phyloP scores from a whole-genome alignment of 2,797 vertebrate species.

The Halcyon leucocephala region DNA sequence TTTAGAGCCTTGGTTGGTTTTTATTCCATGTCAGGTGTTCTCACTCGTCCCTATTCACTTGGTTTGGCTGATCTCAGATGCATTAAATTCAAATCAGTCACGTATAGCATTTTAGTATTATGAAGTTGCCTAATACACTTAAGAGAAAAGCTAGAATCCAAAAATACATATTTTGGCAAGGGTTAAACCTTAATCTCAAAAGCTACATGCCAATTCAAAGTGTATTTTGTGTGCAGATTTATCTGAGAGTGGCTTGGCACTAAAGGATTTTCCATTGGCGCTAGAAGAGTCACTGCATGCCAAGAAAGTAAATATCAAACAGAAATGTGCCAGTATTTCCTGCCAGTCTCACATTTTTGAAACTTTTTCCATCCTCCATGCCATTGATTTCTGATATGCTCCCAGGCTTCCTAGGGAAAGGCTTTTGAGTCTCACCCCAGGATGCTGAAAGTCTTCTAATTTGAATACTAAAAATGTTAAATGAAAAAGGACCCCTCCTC shows the following conservation, averaged over 20 bases:
- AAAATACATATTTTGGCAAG: conserved; percentile 52
- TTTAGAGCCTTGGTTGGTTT: neutral
- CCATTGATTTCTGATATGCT: conserved; percentile 73
- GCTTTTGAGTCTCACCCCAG: conserved; percentile 54
- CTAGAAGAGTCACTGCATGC: conserved; percentile 48
- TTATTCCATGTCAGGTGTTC: neutral
- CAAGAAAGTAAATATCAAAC: conserved; percentile 79
- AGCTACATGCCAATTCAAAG: conserved; percentile 63
- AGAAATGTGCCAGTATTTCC: conserved; percentile 72
- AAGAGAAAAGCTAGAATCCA: conserved; percentile 38
- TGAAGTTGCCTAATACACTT: conserved; percentile 8
- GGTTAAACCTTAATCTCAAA: conserved; percentile 45
- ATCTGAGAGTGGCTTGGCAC: conserved; percentile 80
- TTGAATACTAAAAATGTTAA: conserved; percentile 69
- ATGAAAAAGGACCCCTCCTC: conserved; percentile 23
- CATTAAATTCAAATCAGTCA: conserved; percentile 15
- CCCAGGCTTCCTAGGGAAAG: conserved; percentile 75
- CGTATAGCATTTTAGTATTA: neutral
- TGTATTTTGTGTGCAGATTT: conserved; percentile 70
- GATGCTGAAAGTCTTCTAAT: conserved; percentile 66
- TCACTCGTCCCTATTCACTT: neutral
- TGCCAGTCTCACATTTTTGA: conserved; percentile 80
- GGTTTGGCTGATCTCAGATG: neutral
- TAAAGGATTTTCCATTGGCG: conserved; percentile 80
- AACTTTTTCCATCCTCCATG: conserved; percentile 78